Percentiles rank a stretch among this genome's conserved stretches.
phyloP scores from a whole-genome alignment of 2,797 vertebrate genomes.

The Nyctibius grandis region DNA sequence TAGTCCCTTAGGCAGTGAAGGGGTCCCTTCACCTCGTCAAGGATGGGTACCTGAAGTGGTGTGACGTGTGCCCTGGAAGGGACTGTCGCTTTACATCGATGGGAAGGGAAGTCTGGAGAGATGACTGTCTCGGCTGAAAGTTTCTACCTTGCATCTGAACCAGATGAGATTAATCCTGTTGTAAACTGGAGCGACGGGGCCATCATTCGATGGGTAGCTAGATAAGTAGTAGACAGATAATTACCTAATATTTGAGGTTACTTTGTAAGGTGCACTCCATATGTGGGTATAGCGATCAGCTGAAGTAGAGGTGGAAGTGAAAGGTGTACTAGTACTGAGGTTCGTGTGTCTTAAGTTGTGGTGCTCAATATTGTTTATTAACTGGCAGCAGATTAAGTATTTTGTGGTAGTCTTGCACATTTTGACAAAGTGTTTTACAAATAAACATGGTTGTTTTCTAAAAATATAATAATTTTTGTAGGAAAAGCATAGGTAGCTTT shows the following conservation, averaged over 20 bases:
- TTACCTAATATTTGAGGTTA: neutral
- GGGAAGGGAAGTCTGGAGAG: neutral
- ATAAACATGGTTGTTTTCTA: neutral
- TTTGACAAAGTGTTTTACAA: neutral
- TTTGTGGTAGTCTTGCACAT: neutral
- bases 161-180: neutral
- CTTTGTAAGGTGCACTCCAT: neutral
- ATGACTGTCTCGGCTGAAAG: neutral
- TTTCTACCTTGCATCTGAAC: neutral
- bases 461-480: neutral
- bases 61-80: neutral
- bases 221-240: neutral
- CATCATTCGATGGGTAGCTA: neutral
- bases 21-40: fast-evolving
- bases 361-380: neutral
- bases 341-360: neutral
- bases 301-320: neutral
- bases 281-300: neutral
- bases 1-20: neutral
- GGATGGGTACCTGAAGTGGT: neutral
- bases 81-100: neutral
- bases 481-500: neutral
- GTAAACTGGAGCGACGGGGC: neutral
- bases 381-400: neutral
- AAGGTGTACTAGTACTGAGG: neutral